phyloP scores from a whole-genome alignment of 2,113 vertebrate species.

The Arothron firmamentum region DNA sequence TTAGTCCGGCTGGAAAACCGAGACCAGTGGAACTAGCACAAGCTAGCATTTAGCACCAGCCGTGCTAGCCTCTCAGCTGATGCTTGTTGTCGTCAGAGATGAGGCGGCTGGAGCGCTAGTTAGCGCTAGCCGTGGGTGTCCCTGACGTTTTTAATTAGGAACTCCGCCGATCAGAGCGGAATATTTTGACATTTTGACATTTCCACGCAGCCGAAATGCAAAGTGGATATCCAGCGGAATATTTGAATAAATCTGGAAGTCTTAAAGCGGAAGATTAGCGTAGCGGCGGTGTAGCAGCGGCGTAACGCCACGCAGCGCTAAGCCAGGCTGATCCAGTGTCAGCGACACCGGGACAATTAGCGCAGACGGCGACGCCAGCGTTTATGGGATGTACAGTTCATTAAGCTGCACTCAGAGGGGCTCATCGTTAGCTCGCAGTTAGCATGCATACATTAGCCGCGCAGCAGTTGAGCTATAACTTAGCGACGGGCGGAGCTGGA shows the following conservation, averaged over 20 bases:
- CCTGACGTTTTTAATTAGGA: conserved; percentile 46
- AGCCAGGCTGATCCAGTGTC: conserved; percentile 59
- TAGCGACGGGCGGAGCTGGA: background rate
- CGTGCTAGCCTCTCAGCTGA: too few species aligned
- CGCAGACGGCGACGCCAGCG: conserved; percentile 9
- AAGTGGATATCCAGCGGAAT: conserved; percentile 35
- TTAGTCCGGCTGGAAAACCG: too few species aligned
- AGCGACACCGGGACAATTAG: conserved; percentile 57
- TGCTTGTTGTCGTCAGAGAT: too few species aligned
- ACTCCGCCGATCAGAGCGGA: conserved; percentile 28
- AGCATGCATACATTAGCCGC: conserved; percentile 32
- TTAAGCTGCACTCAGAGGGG: conserved; percentile 48
- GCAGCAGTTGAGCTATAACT: conserved; percentile 17
- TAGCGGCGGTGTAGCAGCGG: conserved; percentile 15
- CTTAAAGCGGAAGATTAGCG: conserved; percentile 56
- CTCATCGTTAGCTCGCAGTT: conserved; percentile 29
- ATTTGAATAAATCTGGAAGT: conserved; percentile 44
- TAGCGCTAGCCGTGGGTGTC: conserved; percentile 49
- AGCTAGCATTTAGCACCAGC: too few species aligned
- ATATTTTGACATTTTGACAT: conserved; percentile 62
- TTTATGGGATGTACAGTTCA: conserved; percentile 43
- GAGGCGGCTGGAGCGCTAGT: too few species aligned
- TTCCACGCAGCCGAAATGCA: conserved; percentile 42
- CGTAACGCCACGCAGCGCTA: conserved; percentile 57
- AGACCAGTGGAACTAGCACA: too few species aligned